Evolutionary conservation across 2,113 vertebrate species (phyloP).

Genomic region (Triplophysa dalaica): DNA sequence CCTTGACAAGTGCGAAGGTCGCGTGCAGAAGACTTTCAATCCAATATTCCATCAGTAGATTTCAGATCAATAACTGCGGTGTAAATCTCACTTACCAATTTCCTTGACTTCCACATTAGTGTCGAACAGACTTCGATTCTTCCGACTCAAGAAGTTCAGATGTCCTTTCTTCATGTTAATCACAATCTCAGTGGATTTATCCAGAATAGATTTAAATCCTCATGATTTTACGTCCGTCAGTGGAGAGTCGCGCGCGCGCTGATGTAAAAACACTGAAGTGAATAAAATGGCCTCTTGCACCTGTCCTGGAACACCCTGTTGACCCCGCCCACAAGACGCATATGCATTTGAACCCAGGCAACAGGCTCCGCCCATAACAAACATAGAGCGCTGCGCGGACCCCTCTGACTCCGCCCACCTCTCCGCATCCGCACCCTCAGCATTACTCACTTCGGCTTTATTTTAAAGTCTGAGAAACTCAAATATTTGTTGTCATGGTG

Average conservation of each 20-base stretch:
- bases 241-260: neutral
- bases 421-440: conserved; percentile 1
- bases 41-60: too few species aligned
- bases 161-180: conserved; percentile 68
- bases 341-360: too few species aligned
- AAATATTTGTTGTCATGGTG: conserved; percentile 21
- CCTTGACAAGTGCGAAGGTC: conserved; percentile 16
- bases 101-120: conserved; percentile 67
- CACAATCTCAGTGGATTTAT: neutral
- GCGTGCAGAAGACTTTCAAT: neutral
- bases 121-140: conserved; percentile 71
- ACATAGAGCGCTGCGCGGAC: too few species aligned
- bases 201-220: conserved; percentile 49
- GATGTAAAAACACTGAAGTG: neutral
- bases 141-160: conserved; percentile 67
- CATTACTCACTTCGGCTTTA: conserved; percentile 15
- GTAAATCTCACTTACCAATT: conserved; percentile 66
- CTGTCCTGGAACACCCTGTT: conserved; percentile 53
- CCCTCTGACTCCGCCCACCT: neutral
- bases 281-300: conserved; percentile 58
- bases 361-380: too few species aligned
- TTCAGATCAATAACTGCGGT: neutral
- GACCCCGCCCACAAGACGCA: conserved; percentile 36
- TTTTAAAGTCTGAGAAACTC: neutral
- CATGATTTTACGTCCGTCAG: neutral